These are phyloP conservation scores for Cryptomyrus ogoouensis DNA, from an alignment of 2,113 vertebrate genomes.

Conservation along the genomic window DNA sequence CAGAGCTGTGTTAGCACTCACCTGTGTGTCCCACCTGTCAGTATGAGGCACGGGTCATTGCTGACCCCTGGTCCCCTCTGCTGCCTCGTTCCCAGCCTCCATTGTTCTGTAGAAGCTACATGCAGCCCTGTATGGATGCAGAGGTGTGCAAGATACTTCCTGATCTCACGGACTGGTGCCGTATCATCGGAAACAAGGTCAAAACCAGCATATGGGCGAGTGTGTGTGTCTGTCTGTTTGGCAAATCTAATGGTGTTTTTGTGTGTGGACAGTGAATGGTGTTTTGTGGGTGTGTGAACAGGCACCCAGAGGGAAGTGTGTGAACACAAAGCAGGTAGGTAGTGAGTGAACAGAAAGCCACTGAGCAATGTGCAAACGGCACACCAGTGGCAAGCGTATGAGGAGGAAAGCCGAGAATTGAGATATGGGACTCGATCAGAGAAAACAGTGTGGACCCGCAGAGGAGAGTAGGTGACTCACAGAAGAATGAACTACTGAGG, in stretches of 20 bases:
- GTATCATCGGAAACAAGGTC: slow-evolving; percentile 96
- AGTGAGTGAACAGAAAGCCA: background rate
- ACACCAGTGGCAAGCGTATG: background rate
- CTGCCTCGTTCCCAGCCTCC: slow-evolving; percentile 64
- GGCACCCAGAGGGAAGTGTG: background rate
- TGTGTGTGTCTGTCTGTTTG: background rate
- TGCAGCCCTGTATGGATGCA: slow-evolving; percentile 89
- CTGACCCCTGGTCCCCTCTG: background rate
- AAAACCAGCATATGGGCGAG: slow-evolving; percentile 80
- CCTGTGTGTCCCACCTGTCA: background rate
- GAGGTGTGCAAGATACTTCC: slow-evolving; percentile 92
- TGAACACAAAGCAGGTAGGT: background rate
- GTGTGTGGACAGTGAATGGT: background rate
- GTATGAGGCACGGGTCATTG: background rate
- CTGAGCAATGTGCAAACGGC: background rate
- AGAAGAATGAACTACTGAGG: background rate
- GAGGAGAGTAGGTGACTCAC: background rate
- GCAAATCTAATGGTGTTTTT: background rate
- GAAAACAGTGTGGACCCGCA: background rate
- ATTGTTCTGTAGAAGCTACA: slow-evolving; percentile 91
- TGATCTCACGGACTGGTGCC: slow-evolving; percentile 92
- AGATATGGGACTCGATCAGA: background rate
- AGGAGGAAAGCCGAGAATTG: background rate
- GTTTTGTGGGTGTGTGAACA: background rate
- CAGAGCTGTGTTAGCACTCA: background rate